Percentiles rank a stretch among this genome's conserved stretches.
phyloP scores from a whole-genome alignment of 2,888 invertebrate species.

The Hirtodrosophila alboralis region DNA sequence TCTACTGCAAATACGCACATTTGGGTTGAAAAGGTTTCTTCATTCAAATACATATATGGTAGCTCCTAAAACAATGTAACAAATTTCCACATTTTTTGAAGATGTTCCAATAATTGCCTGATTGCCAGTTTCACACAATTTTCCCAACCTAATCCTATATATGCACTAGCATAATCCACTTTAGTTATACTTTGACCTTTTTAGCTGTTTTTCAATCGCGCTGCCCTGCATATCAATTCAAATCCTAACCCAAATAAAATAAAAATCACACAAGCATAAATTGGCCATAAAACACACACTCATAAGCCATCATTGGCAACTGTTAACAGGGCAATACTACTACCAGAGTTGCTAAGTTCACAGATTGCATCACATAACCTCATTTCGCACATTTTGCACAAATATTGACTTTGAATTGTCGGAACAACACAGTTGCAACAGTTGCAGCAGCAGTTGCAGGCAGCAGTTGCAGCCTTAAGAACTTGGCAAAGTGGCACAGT shows the following conservation, averaged over 20 bases:
- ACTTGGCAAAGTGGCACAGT: conserved; percentile 73
- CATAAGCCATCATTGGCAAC: conserved; percentile 24
- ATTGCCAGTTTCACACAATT: neutral
- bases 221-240: conserved; percentile 50
- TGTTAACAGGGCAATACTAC: no score
- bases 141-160: neutral
- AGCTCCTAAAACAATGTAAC: no score
- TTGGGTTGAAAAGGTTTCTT: no score
- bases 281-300: conserved; percentile 34
- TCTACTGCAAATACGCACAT: no score
- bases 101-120: no score
- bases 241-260: conserved; percentile 31
- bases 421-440: no score
- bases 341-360: conserved; percentile 35
- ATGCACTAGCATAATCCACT: conserved; percentile 11
- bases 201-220: conserved; percentile 16
- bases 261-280: conserved; percentile 35
- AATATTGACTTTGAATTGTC: conserved; percentile 67
- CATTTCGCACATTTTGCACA: conserved; percentile 60
- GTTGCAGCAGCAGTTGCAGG: conserved; percentile 17
- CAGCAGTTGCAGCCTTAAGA: conserved; percentile 58
- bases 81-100: no score
- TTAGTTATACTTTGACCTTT: conserved; percentile 41
- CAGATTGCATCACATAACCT: conserved; percentile 71
- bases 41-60: no score